Conservation (phyloP, 2,888 invertebrate genomes). For the Criorhina ranunculi region DNA sequence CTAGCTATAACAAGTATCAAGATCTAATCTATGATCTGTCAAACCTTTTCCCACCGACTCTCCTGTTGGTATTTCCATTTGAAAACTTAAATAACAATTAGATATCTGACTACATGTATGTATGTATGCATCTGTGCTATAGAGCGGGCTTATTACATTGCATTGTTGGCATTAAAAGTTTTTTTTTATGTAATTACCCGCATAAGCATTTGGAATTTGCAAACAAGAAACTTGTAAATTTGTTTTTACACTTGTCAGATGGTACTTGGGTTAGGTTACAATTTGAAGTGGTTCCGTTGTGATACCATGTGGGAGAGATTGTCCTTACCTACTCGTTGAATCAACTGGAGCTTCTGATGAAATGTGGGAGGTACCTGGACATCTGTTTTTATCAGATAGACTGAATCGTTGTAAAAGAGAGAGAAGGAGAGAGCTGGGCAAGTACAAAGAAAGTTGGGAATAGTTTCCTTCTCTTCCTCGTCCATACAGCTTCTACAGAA, state of each 20-base stretch:
- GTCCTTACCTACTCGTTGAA: too few species aligned
- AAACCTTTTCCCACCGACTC: background rate
- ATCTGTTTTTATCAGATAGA: too few species aligned
- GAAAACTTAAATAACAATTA: slow-evolving; percentile 46
- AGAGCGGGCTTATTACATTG: slow-evolving; percentile 9
- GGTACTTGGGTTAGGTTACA: background rate
- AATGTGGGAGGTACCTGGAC: too few species aligned
- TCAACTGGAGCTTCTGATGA: too few species aligned
- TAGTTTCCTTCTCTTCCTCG: too few species aligned
- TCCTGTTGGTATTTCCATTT: too few species aligned
- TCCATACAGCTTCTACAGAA: too few species aligned
- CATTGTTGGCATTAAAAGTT: slow-evolving; percentile 18
- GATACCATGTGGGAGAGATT: too few species aligned
- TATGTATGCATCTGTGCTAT: background rate
- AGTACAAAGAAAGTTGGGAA: too few species aligned
- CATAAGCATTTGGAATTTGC: slow-evolving; percentile 18
- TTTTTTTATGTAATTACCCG: slow-evolving; percentile 27
- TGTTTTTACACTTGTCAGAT: slow-evolving; percentile 35
- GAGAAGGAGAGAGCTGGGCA: too few species aligned
- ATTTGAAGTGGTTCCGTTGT: too few species aligned
- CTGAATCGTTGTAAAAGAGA: too few species aligned
- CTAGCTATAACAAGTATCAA: slow-evolving; percentile 30
- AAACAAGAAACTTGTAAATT: background rate
- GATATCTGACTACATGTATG: slow-evolving; percentile 12
- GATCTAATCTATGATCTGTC: slow-evolving; percentile 21